These are phyloP conservation scores for Catamblyrhynchus diadema DNA, from an alignment of 2,797 vertebrate species.

Conservation along the genomic window DNA sequence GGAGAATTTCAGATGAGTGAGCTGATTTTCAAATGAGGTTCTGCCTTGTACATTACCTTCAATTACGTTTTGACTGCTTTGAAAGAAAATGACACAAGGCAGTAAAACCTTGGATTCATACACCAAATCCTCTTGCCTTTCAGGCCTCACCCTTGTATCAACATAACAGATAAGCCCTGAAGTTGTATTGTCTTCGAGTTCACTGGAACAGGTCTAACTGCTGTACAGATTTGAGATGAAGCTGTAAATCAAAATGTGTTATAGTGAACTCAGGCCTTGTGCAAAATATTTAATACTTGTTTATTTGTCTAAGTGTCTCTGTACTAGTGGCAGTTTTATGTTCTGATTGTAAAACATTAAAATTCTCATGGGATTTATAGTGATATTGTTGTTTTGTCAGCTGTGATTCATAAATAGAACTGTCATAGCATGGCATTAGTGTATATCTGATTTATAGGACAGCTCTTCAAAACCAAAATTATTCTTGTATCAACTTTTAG, in stretches of 20 bases:
- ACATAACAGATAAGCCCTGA: background rate
- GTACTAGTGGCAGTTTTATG: constrained; percentile 47
- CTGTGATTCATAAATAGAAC: constrained; percentile 29
- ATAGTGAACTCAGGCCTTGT: constrained; percentile 66
- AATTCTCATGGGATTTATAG: constrained; percentile 43
- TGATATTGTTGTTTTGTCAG: constrained; percentile 44
- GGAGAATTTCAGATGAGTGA: constrained; percentile 13
- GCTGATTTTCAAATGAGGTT: background rate
- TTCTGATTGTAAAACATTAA: constrained; percentile 50
- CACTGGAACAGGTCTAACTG: constrained; percentile 4
- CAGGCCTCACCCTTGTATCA: background rate
- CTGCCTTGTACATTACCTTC: background rate
- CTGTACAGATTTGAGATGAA: constrained; percentile 56
- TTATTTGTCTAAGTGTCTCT: constrained; percentile 46
- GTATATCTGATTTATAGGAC: constrained; percentile 21
- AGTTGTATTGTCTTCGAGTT: background rate
- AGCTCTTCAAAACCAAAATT: constrained; percentile 66
- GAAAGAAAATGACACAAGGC: background rate
- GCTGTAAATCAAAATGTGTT: constrained; percentile 54
- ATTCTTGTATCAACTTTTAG: constrained; percentile 80
- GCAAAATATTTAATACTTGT: constrained; percentile 61
- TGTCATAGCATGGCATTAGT: constrained; percentile 60
- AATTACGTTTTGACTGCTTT: background rate
- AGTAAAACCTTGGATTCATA: background rate
- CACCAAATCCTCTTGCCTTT: background rate